phyloP scores from a whole-genome alignment of 2,113 vertebrate species.

The Apteryx mantelli region DNA sequence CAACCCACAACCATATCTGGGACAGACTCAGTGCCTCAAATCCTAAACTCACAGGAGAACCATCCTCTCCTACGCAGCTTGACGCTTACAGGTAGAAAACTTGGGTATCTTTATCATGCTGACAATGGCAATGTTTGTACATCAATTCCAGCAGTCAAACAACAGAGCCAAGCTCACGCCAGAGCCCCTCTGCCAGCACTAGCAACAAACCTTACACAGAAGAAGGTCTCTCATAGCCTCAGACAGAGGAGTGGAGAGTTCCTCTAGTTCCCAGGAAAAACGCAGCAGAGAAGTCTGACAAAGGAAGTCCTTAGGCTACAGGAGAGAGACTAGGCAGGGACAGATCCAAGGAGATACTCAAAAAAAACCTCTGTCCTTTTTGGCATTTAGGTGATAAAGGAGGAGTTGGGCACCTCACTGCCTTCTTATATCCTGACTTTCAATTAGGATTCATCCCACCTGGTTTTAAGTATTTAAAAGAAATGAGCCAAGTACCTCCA shows the following conservation, averaged over 20 bases:
- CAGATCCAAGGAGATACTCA: background rate
- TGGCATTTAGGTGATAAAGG: background rate
- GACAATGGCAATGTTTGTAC: background rate
- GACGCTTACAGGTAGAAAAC: background rate
- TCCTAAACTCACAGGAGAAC: background rate
- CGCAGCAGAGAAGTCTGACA: background rate
- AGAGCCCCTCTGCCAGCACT: background rate
- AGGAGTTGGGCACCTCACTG: background rate
- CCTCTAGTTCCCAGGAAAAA: conserved; percentile 1
- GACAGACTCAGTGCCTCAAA: background rate
- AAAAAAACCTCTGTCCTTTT: background rate
- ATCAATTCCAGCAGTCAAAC: background rate
- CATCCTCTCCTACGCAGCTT: background rate
- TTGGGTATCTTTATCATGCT: background rate
- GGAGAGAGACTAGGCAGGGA: conserved; percentile 8
- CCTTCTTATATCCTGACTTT: background rate
- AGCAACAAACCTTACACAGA: background rate
- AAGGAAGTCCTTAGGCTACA: background rate
- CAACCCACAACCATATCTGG: background rate
- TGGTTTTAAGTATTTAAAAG: background rate
- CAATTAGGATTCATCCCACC: background rate
- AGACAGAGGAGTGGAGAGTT: background rate
- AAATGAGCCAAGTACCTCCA: background rate
- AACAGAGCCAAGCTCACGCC: background rate
- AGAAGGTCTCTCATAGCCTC: background rate